Conservation (phyloP, 2,797 vertebrate genomes). For the Cuculus canorus region DNA sequence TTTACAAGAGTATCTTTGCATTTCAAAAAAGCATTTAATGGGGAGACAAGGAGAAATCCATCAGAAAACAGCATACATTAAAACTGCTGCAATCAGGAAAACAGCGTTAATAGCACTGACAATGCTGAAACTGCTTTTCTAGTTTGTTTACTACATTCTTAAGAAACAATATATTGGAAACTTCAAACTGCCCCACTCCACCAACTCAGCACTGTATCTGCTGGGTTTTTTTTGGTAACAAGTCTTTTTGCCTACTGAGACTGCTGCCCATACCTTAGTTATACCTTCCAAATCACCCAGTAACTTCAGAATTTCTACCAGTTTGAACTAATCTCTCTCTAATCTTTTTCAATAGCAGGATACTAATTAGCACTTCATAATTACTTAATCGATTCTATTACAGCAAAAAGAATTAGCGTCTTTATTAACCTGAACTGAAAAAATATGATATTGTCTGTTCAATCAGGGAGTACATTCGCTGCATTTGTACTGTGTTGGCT, state of each 20-base stretch:
- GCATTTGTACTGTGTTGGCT: constrained; percentile 55
- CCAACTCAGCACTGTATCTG: constrained; percentile 2
- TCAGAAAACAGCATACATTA: background rate
- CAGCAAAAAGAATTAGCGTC: constrained; percentile 26
- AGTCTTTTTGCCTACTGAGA: background rate
- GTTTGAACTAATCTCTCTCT: background rate
- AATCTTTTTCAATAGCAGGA: constrained; percentile 36
- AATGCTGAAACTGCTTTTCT: background rate
- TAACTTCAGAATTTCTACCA: constrained; percentile 16
- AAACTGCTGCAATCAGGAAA: background rate
- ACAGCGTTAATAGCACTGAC: background rate
- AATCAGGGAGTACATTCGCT: constrained; percentile 11
- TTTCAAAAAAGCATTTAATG: background rate
- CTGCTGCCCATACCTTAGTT: background rate
- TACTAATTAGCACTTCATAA: constrained; percentile 66
- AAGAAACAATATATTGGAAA: constrained; percentile 11
- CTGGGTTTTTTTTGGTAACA: constrained; percentile 2
- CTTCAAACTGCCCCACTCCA: constrained; percentile 1
- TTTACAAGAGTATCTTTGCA: background rate
- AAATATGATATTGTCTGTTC: constrained; percentile 26
- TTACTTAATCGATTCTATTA: constrained; percentile 33
- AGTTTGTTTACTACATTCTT: constrained; percentile 32
- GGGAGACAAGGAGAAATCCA: background rate
- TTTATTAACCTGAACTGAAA: constrained; percentile 50
- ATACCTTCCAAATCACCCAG: background rate